Evolutionary conservation across 2,113 vertebrate genomes (phyloP).

Genomic region (Hyaena hyaena): DNA sequence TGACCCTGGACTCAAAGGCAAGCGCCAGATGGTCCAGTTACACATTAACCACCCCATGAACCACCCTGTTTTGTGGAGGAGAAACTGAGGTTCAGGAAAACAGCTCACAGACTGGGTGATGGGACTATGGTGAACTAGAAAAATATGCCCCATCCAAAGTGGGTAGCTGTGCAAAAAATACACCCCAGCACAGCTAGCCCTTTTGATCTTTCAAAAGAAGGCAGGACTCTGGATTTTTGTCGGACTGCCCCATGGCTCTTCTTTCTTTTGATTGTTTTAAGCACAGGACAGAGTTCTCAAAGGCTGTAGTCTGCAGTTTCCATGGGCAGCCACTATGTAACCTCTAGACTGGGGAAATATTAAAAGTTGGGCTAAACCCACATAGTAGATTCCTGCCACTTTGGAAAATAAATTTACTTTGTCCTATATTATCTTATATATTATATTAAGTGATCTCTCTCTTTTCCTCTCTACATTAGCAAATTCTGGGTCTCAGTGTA

Average conservation of each 20-base stretch:
- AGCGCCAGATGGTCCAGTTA: background rate
- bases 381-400: background rate
- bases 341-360: background rate
- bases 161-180: accelerated
- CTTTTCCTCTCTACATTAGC: background rate
- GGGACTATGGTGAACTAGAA: background rate
- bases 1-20: background rate
- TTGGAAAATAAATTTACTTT: constrained; percentile 53
- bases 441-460: background rate
- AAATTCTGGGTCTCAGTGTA: background rate
- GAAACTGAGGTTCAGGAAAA: background rate
- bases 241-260: background rate
- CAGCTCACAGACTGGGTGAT: background rate
- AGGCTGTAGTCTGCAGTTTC: background rate
- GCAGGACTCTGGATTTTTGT: background rate
- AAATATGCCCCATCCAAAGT: background rate
- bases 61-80: background rate
- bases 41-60: background rate
- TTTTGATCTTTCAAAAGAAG: background rate
- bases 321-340: background rate
- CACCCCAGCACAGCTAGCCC: background rate
- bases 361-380: background rate
- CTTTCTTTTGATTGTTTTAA: background rate
- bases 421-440: background rate
- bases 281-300: background rate